A percentile compares a stretch with the other conserved stretches of the same genome.
Evolutionary conservation across 2,797 vertebrate genomes (phyloP).

Genomic region (Sphenodon punctatus): DNA sequence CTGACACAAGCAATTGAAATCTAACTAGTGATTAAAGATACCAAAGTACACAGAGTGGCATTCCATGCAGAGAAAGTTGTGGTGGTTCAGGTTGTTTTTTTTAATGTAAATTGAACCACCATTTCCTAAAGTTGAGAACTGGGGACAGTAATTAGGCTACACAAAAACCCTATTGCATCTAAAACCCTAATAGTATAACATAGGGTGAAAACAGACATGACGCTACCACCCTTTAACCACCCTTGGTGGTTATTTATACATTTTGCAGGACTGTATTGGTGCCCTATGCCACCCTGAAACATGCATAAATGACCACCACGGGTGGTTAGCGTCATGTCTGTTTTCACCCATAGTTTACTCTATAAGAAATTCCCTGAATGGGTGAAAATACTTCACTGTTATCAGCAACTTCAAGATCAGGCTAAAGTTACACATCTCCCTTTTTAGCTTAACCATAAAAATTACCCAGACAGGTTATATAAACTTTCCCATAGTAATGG

Average conservation of each 20-base stretch:
- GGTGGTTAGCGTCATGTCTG: no score
- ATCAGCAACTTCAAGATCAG: neutral
- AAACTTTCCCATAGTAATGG: neutral
- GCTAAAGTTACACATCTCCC: neutral
- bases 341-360: no score
- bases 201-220: no score
- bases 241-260: no score
- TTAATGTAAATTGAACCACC: neutral
- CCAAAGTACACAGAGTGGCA: neutral
- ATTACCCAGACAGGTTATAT: neutral
- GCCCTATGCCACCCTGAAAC: no score
- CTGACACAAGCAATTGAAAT: neutral
- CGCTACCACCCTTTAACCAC: no score
- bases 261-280: no score
- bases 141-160: neutral
- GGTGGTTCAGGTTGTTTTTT: neutral
- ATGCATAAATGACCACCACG: no score
- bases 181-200: neutral
- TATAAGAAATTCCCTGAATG: neutral
- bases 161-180: neutral
- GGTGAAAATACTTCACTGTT: slow-evolving; percentile 1
- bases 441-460: neutral
- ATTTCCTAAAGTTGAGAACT: neutral
- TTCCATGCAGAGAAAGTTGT: fast-evolving
- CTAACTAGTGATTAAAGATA: neutral